Percentiles rank a stretch among this genome's conserved stretches.
Conservation (phyloP, 2,797 vertebrate genomes). For the Microtus agrestis region DNA sequence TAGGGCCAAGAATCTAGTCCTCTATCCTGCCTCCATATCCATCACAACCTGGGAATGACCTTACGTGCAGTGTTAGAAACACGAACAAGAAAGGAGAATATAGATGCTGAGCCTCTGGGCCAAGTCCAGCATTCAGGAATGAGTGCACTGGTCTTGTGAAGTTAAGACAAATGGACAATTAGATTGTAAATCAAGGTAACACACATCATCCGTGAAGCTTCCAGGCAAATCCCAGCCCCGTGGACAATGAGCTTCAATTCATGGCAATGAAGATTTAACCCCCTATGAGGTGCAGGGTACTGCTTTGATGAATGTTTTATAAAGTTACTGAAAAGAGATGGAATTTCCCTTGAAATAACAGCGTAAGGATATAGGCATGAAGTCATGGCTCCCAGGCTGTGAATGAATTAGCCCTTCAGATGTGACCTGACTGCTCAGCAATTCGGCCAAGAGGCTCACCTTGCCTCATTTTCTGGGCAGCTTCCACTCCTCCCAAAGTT, state of each 20-base stretch:
- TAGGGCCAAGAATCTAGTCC: background rate
- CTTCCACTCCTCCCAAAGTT: background rate
- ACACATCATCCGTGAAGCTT: background rate
- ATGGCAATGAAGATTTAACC: background rate
- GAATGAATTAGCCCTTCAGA: fast-evolving
- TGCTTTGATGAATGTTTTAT: background rate
- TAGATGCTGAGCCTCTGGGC: background rate
- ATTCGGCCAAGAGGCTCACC: no score
- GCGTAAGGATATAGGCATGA: background rate
- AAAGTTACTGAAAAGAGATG: background rate
- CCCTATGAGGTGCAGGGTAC: background rate
- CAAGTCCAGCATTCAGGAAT: background rate
- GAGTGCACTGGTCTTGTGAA: background rate
- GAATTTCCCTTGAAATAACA: background rate
- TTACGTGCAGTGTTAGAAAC: background rate
- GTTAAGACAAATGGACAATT: background rate
- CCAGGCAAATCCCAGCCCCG: background rate
- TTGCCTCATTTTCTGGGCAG: background rate
- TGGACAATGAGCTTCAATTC: background rate
- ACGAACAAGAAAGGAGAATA: slow-evolving; percentile 18
- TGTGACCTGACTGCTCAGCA: fast-evolving
- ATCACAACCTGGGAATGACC: background rate
- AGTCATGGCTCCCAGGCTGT: background rate
- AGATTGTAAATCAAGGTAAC: background rate
- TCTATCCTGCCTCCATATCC: slow-evolving; percentile 25